phyloP scores from a whole-genome alignment of 2,113 vertebrate species.

The Dasyornis broadbenti region DNA sequence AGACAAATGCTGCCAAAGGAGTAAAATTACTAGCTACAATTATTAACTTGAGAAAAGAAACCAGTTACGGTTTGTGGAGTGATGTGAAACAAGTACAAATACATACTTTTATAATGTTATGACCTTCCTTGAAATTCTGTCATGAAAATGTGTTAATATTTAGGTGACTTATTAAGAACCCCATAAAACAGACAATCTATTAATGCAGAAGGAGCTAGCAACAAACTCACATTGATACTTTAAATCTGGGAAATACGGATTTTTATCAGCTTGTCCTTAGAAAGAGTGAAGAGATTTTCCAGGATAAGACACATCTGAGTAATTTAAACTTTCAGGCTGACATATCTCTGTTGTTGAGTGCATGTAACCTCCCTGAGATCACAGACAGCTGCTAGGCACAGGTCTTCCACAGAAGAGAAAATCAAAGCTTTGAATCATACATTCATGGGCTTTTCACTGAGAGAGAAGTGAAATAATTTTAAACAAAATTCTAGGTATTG shows the following conservation, averaged over 20 bases:
- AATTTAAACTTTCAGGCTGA: background rate
- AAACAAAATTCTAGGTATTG: background rate
- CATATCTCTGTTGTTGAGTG: background rate
- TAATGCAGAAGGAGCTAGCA: background rate
- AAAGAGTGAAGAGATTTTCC: background rate
- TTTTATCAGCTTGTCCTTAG: background rate
- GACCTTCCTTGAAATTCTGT: background rate
- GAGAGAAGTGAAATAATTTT: background rate
- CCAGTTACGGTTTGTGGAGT: background rate
- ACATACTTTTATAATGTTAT: background rate
- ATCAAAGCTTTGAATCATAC: slow-evolving; percentile 25
- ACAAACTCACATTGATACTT: background rate
- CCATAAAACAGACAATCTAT: background rate
- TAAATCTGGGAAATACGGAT: background rate
- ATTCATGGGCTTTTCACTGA: background rate
- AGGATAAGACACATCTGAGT: background rate
- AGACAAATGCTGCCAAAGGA: background rate
- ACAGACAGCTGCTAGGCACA: background rate
- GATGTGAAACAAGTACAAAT: background rate
- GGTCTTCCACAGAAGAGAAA: background rate
- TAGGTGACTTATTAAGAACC: background rate
- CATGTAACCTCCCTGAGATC: background rate
- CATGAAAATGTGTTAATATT: background rate
- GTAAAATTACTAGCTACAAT: background rate
- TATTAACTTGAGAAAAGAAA: background rate